A percentile compares a stretch with the other conserved stretches of the same genome.
phyloP scores from a whole-genome alignment of 2,797 vertebrate species.

The Rhinatrema bivittatum region DNA sequence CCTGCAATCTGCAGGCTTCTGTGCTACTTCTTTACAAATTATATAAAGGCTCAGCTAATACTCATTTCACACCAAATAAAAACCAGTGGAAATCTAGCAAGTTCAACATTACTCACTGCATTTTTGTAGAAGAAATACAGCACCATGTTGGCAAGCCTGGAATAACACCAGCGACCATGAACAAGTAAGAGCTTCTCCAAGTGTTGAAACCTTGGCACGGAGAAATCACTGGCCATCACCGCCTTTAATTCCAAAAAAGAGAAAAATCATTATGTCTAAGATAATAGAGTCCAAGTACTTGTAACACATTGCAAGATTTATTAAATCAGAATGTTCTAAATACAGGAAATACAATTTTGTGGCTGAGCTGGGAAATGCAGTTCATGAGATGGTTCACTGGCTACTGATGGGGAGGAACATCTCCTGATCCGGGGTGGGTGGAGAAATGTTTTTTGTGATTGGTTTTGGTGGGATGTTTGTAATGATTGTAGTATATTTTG shows the following conservation, averaged over 20 bases:
- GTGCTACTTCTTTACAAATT: slow-evolving; percentile 29
- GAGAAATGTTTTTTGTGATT: too few relatives aligned
- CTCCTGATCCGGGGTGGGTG: too few relatives aligned
- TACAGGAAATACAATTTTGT: too few relatives aligned
- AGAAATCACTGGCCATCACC: slow-evolving; percentile 96
- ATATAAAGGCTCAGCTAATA: slow-evolving; percentile 26
- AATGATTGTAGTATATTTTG: too few relatives aligned
- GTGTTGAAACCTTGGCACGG: slow-evolving; percentile 83
- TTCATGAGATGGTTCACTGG: too few relatives aligned
- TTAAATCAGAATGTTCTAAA: too few relatives aligned
- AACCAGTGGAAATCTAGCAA: slow-evolving; percentile 15
- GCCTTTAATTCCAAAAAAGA: slow-evolving; percentile 60
- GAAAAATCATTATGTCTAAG: too few relatives aligned
- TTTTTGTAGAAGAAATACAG: slow-evolving; percentile 99
- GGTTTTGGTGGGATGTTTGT: too few relatives aligned
- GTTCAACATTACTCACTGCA: slow-evolving; percentile 53
- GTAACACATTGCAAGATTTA: too few relatives aligned
- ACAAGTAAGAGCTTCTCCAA: slow-evolving; percentile 92
- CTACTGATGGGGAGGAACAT: too few relatives aligned
- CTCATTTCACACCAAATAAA: slow-evolving; percentile 29
- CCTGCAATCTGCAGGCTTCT: slow-evolving; percentile 23
- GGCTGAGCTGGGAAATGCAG: too few relatives aligned
- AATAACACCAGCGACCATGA: slow-evolving; percentile 97
- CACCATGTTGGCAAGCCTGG: slow-evolving; percentile 92
- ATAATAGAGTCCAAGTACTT: too few relatives aligned